Base-by-base conservation (phyloP, 2,888 invertebrate species). In the Agriopis marginaria region DNA sequence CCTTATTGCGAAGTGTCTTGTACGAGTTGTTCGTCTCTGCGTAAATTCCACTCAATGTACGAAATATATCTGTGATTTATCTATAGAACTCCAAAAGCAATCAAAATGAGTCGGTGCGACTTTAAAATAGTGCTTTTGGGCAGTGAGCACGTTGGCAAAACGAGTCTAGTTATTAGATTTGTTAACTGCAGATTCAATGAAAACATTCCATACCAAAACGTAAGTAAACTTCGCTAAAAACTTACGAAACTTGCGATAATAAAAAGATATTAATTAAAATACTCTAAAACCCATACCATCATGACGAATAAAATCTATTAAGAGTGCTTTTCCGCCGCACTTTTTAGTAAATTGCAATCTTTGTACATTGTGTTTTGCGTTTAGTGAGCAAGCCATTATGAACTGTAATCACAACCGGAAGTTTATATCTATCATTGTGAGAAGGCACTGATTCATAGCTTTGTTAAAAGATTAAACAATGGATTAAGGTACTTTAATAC, bases 71-170 rank as follows among this genome's bases (percentile, higher is more conserved):
- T 11, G 23, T 23, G 17, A 50, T 17, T 8, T 11, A 10, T 12
- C 32, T n/a, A 39, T 7, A 39, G 12, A 10, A 42, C 10, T 14
- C 42, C 11, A 42, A 42, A 42, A 42, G 14, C 42, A 55, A 55
- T n/a, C 17, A 56, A 39, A 78, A 95, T 95, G 95, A 94, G 92
- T 79, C 86, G 93, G 51, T 95, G 96, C 62, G 96, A 97, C 83
- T 92, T 96, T 73, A 97, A 97, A 92, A 93, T 97, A 49, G 96
- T 97, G 42, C 89, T 97, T 64, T 86, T 97, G 71, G 97, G 97
- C 0, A 95, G 96, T 79, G 95, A 96, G 73, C 95, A 95, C 79
- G 96, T 96, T 3, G 97, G 97, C 0, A 97, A 97, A 81, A 97
- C 97, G 0, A 96, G 96, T 84, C 87, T 97, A 56, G 95, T 96